These are phyloP conservation scores for Dendrocincla tyrannina DNA, from an alignment of 2,797 vertebrate genomes.

Conservation along the genomic window DNA sequence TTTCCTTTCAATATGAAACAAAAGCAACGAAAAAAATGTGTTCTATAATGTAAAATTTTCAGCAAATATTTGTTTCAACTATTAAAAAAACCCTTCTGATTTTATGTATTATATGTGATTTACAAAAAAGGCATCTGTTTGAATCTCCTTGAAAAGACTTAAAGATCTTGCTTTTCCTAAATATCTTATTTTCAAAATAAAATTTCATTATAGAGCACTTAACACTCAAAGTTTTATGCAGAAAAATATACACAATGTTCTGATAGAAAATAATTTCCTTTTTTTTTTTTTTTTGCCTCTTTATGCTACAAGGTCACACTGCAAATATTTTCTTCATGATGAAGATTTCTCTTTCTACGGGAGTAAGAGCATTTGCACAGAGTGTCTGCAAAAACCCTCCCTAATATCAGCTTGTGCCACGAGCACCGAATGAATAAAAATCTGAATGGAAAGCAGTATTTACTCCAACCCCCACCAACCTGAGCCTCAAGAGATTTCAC, in stretches of 20 bases:
- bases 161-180: background rate
- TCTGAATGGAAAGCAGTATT: background rate
- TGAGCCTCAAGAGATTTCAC: background rate
- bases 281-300: background rate
- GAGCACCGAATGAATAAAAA: background rate
- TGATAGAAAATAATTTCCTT: background rate
- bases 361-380: background rate
- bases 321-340: background rate
- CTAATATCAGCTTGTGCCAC: background rate
- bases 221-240: background rate
- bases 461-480: background rate
- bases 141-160: background rate
- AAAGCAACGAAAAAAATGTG: background rate
- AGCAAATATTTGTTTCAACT: background rate
- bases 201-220: background rate
- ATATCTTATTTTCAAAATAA: background rate
- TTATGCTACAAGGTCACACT: background rate
- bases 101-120: background rate
- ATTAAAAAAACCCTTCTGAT: background rate
- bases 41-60: background rate
- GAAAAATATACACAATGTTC: rapidly evolving
- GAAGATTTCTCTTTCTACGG: background rate
- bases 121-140: background rate
- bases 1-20: background rate
- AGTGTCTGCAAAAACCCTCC: background rate